Evolutionary conservation across 2,797 vertebrate genomes (phyloP).

Genomic region (Vultur gryphus): DNA sequence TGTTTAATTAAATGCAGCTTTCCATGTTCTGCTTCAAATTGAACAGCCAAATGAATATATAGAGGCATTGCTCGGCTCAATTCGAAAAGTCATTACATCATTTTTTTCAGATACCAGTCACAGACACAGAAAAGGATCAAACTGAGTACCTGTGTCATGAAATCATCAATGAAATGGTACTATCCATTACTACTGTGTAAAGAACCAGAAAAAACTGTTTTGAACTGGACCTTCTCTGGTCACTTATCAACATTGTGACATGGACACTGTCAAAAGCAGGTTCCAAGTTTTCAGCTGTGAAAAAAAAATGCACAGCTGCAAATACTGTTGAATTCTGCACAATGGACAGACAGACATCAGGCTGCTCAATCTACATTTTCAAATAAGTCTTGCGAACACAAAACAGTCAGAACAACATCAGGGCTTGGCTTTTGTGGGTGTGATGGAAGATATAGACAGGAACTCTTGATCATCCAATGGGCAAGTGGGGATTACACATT

Average conservation of each 20-base stretch:
- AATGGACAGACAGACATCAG: neutral
- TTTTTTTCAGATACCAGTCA: neutral
- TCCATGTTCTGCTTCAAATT: neutral
- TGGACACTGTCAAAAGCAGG: fast-evolving
- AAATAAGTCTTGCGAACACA: neutral
- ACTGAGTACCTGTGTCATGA: neutral
- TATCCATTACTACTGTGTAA: neutral
- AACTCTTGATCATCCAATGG: neutral
- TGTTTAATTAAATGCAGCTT: constrained; percentile 26
- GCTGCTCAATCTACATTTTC: neutral
- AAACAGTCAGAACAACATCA: neutral
- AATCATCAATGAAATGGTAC: neutral
- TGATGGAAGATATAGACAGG: neutral
- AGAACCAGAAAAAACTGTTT: neutral
- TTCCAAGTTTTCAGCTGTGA: neutral
- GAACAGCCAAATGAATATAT: neutral
- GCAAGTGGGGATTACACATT: neutral
- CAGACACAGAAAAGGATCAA: neutral
- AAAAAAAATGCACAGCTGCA: neutral
- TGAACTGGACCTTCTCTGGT: neutral
- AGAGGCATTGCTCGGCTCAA: neutral
- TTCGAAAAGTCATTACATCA: neutral
- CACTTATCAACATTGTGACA: neutral
- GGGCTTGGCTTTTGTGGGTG: neutral
- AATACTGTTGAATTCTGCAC: neutral